Base-by-base conservation (phyloP, 2,797 vertebrate genomes). In the Oryzias sinensis region DNA sequence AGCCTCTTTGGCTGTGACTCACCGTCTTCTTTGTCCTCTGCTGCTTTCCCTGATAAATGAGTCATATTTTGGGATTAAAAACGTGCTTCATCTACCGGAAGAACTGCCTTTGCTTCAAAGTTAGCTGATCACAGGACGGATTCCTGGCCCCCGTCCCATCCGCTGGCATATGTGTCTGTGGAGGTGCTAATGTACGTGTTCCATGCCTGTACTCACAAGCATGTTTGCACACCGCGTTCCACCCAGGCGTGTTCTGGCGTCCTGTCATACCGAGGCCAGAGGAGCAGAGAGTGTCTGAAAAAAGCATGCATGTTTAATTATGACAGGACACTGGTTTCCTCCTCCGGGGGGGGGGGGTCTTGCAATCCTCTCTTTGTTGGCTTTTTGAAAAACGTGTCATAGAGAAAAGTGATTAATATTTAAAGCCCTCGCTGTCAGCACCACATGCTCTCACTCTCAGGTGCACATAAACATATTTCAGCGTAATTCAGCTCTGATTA, bases 291-390 rank as follows among this genome's bases (percentile, higher is more conserved):
- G 85, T 87, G 92, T 93, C 89, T 77, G 92, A 93, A 73, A 74
- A 94, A 93, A 93, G 88, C 93, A 96, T 97, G 93, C 94, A 96
- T 95, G 93, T 95, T 98, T 97, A 98, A 98, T 98, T 96, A 95
- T 88, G 87, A 90, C 88, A 86, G 93, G 93, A 91, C 86, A 74
- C 79, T 72, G 78, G 91, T 89, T 90, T 91, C 93, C 90, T 90
- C 90, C 89, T 91, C 89, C 87, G 92, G 94, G 91, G 92, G 90
- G 90, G 91, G 92, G 88, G 80, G 79, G 89, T 89, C 78, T 85
- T 89, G 91, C 88, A 90, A 92, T 92, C 86, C 90, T 81, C 90
- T 92, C 95, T 94, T 94, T 90, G 93, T 88, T 65, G 59, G 93
- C 91, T 94, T 87, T 95, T 94, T 95, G 92, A 95, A 96, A 92